Base-by-base conservation (phyloP, 2,113 vertebrate species). In the Bettongia penicillata region DNA sequence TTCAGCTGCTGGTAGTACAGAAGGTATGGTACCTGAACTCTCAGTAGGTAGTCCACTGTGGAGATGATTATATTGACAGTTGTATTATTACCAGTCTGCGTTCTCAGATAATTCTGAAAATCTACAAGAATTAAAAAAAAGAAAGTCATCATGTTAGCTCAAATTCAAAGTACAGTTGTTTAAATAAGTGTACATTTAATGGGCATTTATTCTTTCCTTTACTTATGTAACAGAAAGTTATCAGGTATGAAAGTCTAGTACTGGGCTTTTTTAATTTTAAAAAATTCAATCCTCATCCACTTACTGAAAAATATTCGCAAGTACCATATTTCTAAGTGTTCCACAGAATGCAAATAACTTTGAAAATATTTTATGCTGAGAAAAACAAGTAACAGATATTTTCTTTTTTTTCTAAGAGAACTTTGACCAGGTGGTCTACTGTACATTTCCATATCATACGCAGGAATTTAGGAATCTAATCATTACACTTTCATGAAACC, bases 11-110 rank as follows among this genome's bases (percentile, higher is more conserved):
- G 11, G 91, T 31, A 77, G 26, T 1, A 53, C 4, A 0, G 3
- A 50, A 57, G 1, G 92, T 68, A 53, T 95, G 96, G 0, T 92
- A 99, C 99, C 99, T 99, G 99, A 43, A 99, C 99, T 98, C 99
- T 98, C 95, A 99, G 98, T 52, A 99, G 99, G 97, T 99, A 99
- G 98, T 99, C 99, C 77, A 99, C 99, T 1, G 99, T 99, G 0
- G 99, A 99, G 98, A 99, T 99, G 12, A 99, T 99, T 96, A 99
- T 99, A 98, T 99, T 99, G 53, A 99, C 99, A 0, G 99, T 99
- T 1, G 99, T 99, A 96, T 99, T 99, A 98, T 99, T 99, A 95
- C 99, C 99, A 0, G 99, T 99, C 98, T 99, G 99, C 47, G 99
- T 99, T 98, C 99, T 99, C 98, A 99, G 98, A 95, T 99, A 99